Percentiles rank a stretch among this genome's conserved stretches.
Evolutionary conservation across 1,140 invertebrate species (phyloP).

Genomic region (Cecropterus lyciades): DNA sequence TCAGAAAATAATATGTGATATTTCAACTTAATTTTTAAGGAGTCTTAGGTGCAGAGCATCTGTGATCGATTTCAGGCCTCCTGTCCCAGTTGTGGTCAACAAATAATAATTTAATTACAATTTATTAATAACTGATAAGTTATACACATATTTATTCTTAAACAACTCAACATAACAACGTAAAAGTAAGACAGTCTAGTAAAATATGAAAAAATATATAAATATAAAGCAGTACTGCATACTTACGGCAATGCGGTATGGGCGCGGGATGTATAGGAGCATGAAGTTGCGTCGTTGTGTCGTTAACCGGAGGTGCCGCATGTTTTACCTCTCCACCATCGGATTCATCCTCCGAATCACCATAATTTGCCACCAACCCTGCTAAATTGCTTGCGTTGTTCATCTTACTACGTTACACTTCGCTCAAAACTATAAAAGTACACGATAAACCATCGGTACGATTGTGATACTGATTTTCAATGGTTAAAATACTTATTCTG

Average conservation of each 20-base stretch:
- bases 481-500: background rate
- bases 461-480: background rate
- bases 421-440: background rate
- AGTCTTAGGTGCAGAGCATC: too few relatives aligned
- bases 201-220: too few relatives aligned
- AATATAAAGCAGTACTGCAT: background rate
- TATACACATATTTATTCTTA: too few relatives aligned
- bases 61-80: too few relatives aligned
- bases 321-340: slow-evolving; percentile 49
- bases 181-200: too few relatives aligned
- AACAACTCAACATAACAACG: too few relatives aligned
- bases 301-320: slow-evolving; percentile 16
- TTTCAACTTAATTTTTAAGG: too few relatives aligned
- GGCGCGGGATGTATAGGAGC: slow-evolving; percentile 63
- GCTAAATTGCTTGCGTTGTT: slow-evolving; percentile 67
- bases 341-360: slow-evolving; percentile 71
- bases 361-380: slow-evolving; percentile 70
- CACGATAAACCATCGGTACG: background rate
- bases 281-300: background rate
- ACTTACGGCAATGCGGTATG: slow-evolving; percentile 74
- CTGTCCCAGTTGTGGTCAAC: too few relatives aligned
- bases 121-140: too few relatives aligned
- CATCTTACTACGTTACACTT: slow-evolving; percentile 45
- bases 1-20: too few relatives aligned
- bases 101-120: too few relatives aligned